Percentiles rank a stretch among this genome's conserved stretches.
These are phyloP conservation scores for Phalloptychus januarius DNA, from an alignment of 2,797 vertebrate genomes.

Conservation along the genomic window DNA sequence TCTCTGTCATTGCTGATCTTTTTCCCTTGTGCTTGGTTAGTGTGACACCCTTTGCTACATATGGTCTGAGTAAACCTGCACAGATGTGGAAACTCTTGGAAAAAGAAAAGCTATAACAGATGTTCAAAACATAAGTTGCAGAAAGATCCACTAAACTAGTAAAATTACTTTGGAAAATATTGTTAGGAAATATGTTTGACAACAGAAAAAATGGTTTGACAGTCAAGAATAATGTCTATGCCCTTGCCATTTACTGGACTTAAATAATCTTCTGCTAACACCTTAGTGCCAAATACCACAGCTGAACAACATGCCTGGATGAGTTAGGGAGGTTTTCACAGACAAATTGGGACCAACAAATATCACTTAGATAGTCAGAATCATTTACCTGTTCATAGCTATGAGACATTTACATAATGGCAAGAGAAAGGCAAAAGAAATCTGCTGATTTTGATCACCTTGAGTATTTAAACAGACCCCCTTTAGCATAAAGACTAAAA, in stretches of 20 bases:
- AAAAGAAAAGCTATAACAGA: neutral
- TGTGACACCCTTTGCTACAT: constrained; percentile 58
- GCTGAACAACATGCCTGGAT: neutral
- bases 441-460: neutral
- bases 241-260: no score
- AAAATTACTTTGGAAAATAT: no score
- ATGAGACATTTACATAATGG: neutral
- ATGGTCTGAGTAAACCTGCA: constrained; percentile 64
- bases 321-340: neutral
- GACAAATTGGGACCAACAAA: neutral
- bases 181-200: neutral
- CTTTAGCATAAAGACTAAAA: neutral
- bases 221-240: no score
- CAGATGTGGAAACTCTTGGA: constrained; percentile 2
- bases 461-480: neutral
- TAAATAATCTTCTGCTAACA: no score
- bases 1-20: neutral
- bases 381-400: neutral
- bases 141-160: neutral
- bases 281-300: neutral
- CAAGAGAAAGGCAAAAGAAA: neutral
- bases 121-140: neutral
- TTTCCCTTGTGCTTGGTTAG: constrained; percentile 7
- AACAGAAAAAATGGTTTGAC: neutral
- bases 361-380: neutral